Conservation (phyloP, 2,888 invertebrate species). For the Acrobasis repandana region DNA sequence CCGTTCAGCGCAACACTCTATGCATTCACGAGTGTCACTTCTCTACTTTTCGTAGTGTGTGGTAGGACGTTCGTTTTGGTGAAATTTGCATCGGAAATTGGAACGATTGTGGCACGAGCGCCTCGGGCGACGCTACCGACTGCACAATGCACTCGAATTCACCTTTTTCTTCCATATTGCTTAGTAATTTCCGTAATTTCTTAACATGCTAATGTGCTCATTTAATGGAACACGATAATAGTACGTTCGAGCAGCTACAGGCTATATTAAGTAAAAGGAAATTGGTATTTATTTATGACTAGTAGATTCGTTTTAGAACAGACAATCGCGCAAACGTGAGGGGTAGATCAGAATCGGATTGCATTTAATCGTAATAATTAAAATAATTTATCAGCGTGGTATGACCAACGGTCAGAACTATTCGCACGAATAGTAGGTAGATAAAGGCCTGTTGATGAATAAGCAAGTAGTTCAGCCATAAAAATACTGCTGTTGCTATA, state of each 20-base stretch:
- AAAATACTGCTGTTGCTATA: background rate
- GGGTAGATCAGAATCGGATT: slow-evolving; percentile 18
- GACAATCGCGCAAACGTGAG: slow-evolving; percentile 14
- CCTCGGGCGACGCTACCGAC: slow-evolving; percentile 73
- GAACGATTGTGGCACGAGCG: slow-evolving; percentile 75
- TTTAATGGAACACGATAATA: slow-evolving; percentile 38
- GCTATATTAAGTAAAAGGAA: slow-evolving; percentile 46
- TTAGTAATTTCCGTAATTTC: slow-evolving; percentile 54
- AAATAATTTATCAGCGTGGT: slow-evolving; percentile 10
- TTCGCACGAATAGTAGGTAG: background rate
- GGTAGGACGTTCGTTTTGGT: slow-evolving; percentile 46
- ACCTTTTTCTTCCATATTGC: slow-evolving; percentile 32
- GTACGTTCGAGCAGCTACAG: slow-evolving; percentile 32
- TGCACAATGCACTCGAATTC: slow-evolving; percentile 50
- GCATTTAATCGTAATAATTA: slow-evolving; percentile 16
- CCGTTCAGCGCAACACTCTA: background rate
- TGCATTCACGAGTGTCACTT: background rate
- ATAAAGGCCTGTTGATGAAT: background rate
- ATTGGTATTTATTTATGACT: slow-evolving; percentile 40
- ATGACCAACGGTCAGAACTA: slow-evolving; percentile 4
- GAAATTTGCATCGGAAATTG: slow-evolving; percentile 78
- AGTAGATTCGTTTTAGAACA: slow-evolving; percentile 17
- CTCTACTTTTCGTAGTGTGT: background rate
- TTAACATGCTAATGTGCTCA: slow-evolving; percentile 46
- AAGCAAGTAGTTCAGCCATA: background rate